Base-by-base conservation (phyloP, 2,113 vertebrate species). In the Caranx ignobilis region DNA sequence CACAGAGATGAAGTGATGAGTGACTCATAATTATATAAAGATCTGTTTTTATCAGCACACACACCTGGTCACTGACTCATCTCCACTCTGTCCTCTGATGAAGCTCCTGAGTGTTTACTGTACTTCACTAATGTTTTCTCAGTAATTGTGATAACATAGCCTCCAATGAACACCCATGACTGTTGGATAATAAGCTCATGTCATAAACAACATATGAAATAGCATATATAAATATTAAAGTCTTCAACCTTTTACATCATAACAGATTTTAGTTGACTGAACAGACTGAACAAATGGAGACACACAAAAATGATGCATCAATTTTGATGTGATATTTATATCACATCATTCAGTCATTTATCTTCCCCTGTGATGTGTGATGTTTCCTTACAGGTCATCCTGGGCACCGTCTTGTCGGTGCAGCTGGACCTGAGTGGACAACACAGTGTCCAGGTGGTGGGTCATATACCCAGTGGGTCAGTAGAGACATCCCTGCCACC, bases 401-500 rank as follows among this genome's bases (percentile, higher is more conserved):
- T 79, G 71, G 71, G 59, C 67, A 85, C 88, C 61, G 11, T 87
- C 34, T 26, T 89, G 64, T 89, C 88, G 1, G 88, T 89, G 62
- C 79, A 91, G 88, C 77, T 91, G 88, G 89, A 92, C 57, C 78
- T 91, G 71, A 69, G 56, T 64, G 82, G 76, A 69, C 73, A 77
- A 74, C 65, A 84, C 64, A 71, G 77, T 55, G 90, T 91, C 85
- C 89, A 93, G 88, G 89, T 91, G 87, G 82, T 93, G 75, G 89
- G 89, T 84, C 70, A 71, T 68, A 86, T 88, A 80, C 90, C 89
- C 73, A 91, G 85, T 90, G 83, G 92, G 92, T 92, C 87, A 93
- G 92, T 90, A 82, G 52, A 87, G 83, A 78, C 66, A 69, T 66
- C 68, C 59, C 64, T 73, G 34, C 69, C 34, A 63, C 15, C 60